These are phyloP conservation scores for Hiodon alosoides DNA, from an alignment of 2,113 vertebrate species.

Conservation along the genomic window DNA sequence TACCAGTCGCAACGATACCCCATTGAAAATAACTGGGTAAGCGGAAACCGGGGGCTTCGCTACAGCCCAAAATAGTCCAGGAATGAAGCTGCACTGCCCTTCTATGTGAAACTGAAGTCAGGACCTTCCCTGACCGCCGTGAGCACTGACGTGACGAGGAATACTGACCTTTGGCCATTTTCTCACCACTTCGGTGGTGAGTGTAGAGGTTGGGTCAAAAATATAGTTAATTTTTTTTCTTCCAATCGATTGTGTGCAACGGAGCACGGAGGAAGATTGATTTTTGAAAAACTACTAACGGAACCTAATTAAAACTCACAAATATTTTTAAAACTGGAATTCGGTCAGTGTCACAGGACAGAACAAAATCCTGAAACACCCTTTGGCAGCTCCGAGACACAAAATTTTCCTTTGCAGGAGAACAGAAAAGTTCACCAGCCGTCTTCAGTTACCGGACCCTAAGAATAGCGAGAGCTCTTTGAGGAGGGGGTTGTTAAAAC, in stretches of 20 bases:
- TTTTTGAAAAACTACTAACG: too few species aligned
- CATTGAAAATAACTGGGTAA: conserved; percentile 55
- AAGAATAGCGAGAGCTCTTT: conserved; percentile 27
- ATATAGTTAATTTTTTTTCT: too few species aligned
- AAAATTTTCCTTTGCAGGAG: too few species aligned
- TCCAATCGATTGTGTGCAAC: too few species aligned
- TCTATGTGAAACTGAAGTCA: conserved; percentile 18
- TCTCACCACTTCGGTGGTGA: too few species aligned
- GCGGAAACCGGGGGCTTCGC: conserved; percentile 53
- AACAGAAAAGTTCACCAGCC: conserved; percentile 12
- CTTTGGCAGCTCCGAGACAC: too few species aligned
- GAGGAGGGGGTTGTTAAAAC: background rate
- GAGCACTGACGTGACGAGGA: conserved; percentile 13
- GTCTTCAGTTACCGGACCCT: conserved; percentile 35
- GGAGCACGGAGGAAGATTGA: too few species aligned
- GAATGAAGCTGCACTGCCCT: conserved; percentile 30
- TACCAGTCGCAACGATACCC: conserved; percentile 35
- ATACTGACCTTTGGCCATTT: conserved; percentile 2
- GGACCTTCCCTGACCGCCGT: background rate
- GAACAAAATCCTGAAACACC: too few species aligned
- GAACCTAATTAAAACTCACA: too few species aligned
- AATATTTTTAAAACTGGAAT: too few species aligned
- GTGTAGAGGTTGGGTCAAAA: too few species aligned
- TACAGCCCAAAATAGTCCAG: conserved; percentile 53
- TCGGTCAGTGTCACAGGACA: too few species aligned